Percentiles rank a stretch among this genome's conserved stretches.
phyloP scores from a whole-genome alignment of 2,888 invertebrate species.

The Desoria tigrina region DNA sequence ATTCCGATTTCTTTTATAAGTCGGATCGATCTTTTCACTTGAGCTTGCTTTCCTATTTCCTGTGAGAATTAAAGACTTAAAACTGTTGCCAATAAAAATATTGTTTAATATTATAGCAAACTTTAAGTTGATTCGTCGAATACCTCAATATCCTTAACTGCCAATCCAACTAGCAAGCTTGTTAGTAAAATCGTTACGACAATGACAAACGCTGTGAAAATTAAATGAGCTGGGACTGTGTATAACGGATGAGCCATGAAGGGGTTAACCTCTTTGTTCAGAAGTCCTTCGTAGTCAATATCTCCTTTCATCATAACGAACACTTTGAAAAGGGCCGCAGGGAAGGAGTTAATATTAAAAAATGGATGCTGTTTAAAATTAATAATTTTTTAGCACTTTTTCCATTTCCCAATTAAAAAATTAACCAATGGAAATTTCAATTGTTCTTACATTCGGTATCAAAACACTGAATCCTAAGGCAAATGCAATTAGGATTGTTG shows the following conservation, averaged over 20 bases:
- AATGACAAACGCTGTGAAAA: conserved; percentile 36
- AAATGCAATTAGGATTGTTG: conserved; percentile 77
- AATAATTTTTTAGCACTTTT: conserved; percentile 22
- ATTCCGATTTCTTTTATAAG: conserved; percentile 36
- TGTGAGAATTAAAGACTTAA: conserved; percentile 24
- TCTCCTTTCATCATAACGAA: conserved; percentile 46
- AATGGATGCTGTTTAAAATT: conserved; percentile 7
- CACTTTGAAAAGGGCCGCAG: conserved; percentile 32
- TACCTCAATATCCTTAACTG: conserved; percentile 44
- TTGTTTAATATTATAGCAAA: too few species aligned
- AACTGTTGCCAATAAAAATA: too few species aligned
- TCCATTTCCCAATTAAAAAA: neutral
- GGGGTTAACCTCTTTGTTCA: conserved; percentile 18
- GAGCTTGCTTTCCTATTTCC: conserved; percentile 31
- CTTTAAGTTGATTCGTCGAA: neutral
- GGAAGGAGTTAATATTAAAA: conserved; percentile 25
- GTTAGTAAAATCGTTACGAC: conserved; percentile 42
- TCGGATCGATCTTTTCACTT: conserved; percentile 26
- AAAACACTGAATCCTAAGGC: conserved; percentile 77
- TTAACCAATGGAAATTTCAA: too few species aligned
- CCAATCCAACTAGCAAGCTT: conserved; percentile 40
- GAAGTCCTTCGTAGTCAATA: conserved; percentile 31
- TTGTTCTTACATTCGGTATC: conserved; percentile 61
- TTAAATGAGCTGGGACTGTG: conserved; percentile 34
- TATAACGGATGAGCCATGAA: conserved; percentile 22